Base-by-base conservation (phyloP, 2,888 invertebrate genomes). In the Leptura quadrifasciata region DNA sequence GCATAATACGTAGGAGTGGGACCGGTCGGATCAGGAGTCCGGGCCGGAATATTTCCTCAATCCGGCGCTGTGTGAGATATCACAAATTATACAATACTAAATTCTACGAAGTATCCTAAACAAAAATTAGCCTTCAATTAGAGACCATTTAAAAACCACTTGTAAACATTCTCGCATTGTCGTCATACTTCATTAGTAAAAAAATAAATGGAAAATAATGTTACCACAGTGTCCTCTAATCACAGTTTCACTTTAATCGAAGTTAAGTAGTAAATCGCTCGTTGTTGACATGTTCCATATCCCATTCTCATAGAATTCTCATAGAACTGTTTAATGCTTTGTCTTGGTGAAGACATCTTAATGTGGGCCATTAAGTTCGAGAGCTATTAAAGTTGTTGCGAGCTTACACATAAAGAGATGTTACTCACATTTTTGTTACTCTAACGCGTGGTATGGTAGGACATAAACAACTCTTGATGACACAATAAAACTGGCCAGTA, bases 381-480 rank as follows among this genome's bases (percentile, higher is more conserved):
- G 63, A 6, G 18, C 17, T 35, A 35, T 65, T 65, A 54, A 54
- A 52, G n/a, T 65, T 18, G 21, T 31, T 24, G 21, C n/a, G 65
- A 65, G 64, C 64, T 64, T 64, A 64, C 64, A 47, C 64, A 64
- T 47, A n/a, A 17, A 52, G 47, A 47, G 47, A 47, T 47, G n/a
- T 15, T 47, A 47, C 47, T 47, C n/a, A 47, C 47, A 47, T 47
- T 47, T 47, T n/a, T 47, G n/a, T 47, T 47, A 57, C 18, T 18
- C 21, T 15, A 18, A 18, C 57, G 57, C 57, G 17, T 55, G 55
- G 55, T 55, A n/a, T 55, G 18, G 55, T 9, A 2, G 57, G 57
- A 57, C 21, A 65, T 65, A 65, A 65, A 65, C 65, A 65, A 24
- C 24, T 65, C 57, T 47, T 24, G 65, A 65, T 65, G 65, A 65